Conservation (phyloP, 2,113 vertebrate species). For the Carollia perspicillata region DNA sequence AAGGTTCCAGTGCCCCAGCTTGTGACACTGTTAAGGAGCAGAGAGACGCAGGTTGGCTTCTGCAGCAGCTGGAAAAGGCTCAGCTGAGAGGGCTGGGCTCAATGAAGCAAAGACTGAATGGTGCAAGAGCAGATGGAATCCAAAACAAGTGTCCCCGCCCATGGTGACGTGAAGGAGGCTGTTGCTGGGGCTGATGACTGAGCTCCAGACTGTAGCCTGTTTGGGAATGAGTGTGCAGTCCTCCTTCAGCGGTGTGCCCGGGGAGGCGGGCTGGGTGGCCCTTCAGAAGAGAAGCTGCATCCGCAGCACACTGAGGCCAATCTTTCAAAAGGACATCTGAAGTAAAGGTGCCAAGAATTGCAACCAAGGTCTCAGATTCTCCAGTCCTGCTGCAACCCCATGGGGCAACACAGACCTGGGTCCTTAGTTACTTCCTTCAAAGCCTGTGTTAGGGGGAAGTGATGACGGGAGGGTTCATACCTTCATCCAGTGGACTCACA, state of each 20-base stretch:
- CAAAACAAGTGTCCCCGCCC: neutral
- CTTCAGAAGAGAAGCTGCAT: neutral
- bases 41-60: neutral
- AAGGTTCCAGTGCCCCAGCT: neutral
- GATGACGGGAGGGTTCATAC: neutral
- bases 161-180: neutral
- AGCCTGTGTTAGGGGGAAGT: neutral
- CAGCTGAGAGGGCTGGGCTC: neutral
- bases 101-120: neutral
- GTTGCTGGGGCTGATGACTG: neutral
- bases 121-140: neutral
- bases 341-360: neutral
- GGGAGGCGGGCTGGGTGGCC: fast-evolving
- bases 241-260: neutral
- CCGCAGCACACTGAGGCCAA: neutral
- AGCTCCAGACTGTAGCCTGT: fast-evolving
- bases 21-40: neutral
- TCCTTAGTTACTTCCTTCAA: neutral
- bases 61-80: neutral
- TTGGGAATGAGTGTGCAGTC: neutral
- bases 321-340: neutral
- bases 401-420: neutral
- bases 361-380: neutral
- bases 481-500: neutral
- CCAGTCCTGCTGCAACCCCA: neutral